Conservation (phyloP, 2,113 vertebrate species). For the Petaurus breviceps region DNA sequence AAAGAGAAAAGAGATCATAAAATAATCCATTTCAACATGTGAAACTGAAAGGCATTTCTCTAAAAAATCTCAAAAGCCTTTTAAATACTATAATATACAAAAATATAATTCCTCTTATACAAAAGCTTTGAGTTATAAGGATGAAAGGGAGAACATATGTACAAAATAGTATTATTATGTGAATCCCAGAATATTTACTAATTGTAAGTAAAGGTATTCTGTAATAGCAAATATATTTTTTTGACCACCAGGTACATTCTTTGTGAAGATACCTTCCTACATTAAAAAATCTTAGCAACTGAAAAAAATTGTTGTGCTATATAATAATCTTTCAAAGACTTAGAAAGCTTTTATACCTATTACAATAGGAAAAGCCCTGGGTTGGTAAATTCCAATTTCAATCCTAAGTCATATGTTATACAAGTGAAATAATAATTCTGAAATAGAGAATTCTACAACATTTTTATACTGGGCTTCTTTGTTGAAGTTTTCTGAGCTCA, state of each 20-base stretch:
- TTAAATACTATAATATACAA: not conserved
- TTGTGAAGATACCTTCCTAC: constrained; percentile 7
- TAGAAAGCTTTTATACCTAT: not conserved
- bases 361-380: not conserved
- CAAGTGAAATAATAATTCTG: not conserved
- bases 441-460: not conserved
- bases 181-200: not conserved
- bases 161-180: not conserved
- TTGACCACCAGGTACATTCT: not conserved
- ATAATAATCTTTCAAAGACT: not conserved
- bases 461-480: not conserved
- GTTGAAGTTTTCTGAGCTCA: not conserved
- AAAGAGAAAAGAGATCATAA: too few species aligned
- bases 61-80: not conserved
- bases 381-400: not conserved
- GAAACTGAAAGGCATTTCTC: too few species aligned
- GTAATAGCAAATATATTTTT: not conserved
- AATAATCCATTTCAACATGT: too few species aligned
- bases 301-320: not conserved
- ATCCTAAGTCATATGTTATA: not conserved
- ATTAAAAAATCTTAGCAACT: not conserved
- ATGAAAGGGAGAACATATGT: constrained; percentile 5
- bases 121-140: not conserved
- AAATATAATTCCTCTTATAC: not conserved
- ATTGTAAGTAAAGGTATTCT: not conserved